Conservation (phyloP, 2,797 vertebrate genomes). For the Distichodus sexfasciatus region DNA sequence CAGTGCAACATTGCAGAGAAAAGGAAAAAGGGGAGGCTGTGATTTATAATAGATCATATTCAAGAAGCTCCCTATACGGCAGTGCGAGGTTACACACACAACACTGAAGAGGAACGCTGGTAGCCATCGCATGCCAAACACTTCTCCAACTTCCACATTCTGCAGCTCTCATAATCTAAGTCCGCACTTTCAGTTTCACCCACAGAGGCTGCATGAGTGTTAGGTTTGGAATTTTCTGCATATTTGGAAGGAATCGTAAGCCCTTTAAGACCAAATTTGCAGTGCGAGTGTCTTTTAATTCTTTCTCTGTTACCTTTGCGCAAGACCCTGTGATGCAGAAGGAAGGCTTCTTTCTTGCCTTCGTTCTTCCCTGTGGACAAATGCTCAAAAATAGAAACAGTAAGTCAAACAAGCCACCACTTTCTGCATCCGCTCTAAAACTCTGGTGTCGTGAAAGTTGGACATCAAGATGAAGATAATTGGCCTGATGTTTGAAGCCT, state of each 20-base stretch:
- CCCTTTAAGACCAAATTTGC: neutral
- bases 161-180: neutral
- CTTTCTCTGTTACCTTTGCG: neutral
- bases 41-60: neutral
- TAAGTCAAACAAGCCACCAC: conserved; percentile 16
- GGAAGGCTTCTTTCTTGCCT: conserved; percentile 35
- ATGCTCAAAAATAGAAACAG: conserved; percentile 23
- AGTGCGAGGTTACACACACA: neutral
- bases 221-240: neutral
- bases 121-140: neutral
- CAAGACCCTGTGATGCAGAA: conserved; percentile 26
- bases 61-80: neutral
- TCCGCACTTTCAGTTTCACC: conserved; percentile 7
- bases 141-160: neutral
- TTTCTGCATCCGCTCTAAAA: neutral
- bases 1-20: neutral
- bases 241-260: neutral
- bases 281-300: conserved; percentile 17
- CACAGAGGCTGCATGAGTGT: conserved; percentile 5
- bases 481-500: neutral
- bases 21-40: neutral
- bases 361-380: conserved; percentile 18
- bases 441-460: conserved; percentile 11
- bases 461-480: conserved; percentile 1
- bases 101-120: too few species aligned